A percentile compares a stretch with the other conserved stretches of the same genome.
phyloP scores from a whole-genome alignment of 2,797 vertebrate genomes.

The Paramormyrops hopkinsi region DNA sequence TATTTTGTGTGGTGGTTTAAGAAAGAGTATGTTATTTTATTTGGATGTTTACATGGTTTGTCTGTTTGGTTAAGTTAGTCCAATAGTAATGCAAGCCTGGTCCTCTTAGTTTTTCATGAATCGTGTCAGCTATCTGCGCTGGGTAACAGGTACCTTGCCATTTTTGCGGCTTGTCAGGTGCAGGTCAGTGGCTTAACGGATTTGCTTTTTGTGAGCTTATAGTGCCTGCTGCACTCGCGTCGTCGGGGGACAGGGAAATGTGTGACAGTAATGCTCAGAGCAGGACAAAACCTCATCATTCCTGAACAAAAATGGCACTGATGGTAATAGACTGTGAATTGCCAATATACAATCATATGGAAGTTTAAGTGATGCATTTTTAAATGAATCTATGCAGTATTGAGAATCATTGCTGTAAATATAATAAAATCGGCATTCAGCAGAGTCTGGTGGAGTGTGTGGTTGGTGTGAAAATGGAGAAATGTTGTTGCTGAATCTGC shows the following conservation, averaged over 20 bases:
- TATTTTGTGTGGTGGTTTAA: not conserved
- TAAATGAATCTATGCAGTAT: not conserved
- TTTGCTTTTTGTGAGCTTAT: not conserved
- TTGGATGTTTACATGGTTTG: slow-evolving; percentile 3
- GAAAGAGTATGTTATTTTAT: not conserved
- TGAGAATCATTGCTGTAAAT: not conserved
- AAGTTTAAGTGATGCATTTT: not conserved
- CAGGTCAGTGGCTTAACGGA: not conserved
- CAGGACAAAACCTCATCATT: not conserved
- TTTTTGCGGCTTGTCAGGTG: not conserved
- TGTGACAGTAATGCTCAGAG: not conserved
- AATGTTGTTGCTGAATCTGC: slow-evolving; percentile 8
- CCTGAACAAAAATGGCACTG: not conserved
- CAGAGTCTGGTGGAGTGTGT: not conserved
- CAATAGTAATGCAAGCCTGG: not conserved
- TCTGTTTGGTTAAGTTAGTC: not conserved
- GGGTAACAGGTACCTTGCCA: not conserved
- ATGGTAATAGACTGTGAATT: slow-evolving; percentile 2
- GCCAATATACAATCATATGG: not conserved
- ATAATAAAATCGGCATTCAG: not conserved
- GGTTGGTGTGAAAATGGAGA: not conserved
- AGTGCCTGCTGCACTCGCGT: not conserved
- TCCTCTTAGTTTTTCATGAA: not conserved
- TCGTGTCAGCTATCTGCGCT: not conserved
- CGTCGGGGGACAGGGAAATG: not conserved